Base-by-base conservation (phyloP, 1,140 invertebrate species). In the Musca domestica region DNA sequence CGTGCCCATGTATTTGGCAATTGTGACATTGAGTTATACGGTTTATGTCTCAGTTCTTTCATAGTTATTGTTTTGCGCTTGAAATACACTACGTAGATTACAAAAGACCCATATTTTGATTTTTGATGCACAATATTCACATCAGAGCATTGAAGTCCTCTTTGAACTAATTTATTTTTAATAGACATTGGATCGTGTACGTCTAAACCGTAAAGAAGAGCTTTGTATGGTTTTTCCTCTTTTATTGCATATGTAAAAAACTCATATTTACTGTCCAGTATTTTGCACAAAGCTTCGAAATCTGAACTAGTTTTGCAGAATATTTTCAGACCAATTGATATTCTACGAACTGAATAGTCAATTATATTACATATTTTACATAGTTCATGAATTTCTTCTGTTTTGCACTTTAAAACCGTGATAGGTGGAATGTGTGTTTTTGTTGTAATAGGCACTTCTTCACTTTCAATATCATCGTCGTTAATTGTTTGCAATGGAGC, bases 241-340 rank as follows among this genome's bases (percentile, higher is more conserved):
- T 56, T 56, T 56, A 15, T 52, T 52, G 17, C 58, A 63, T 63
- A 20, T 9, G 20, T 63, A 25, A 63, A 63, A 6, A 41, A 63
- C 58, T 63, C 58, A 19, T 41, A 63, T 19, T 63, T 34, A 27
- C n/a, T 15, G 7, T 15, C 14, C 15, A 34, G 51, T 25, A n/a
- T 22, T 10, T 15, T 54, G 25, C 0, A n/a, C 4, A 54, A 25
- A 15, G 51, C 10, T 2, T 54, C 20, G n/a, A 25, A 54, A 54
- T 54, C 51, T 12, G 10, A 0, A 12, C 25, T 25, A 25, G 20
- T 14, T n/a, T 54, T 14, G 2, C 20, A 15, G 25, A n/a, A 25
- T 9, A 54, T 25, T 54, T 54, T 54, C 14, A 54, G 15, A 1
- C 51, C 51, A 25, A 54, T 54, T 54, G 14, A 54, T 14, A 54